Base-by-base conservation (phyloP, 2,797 vertebrate species). In the Pangasius mekongensis region DNA sequence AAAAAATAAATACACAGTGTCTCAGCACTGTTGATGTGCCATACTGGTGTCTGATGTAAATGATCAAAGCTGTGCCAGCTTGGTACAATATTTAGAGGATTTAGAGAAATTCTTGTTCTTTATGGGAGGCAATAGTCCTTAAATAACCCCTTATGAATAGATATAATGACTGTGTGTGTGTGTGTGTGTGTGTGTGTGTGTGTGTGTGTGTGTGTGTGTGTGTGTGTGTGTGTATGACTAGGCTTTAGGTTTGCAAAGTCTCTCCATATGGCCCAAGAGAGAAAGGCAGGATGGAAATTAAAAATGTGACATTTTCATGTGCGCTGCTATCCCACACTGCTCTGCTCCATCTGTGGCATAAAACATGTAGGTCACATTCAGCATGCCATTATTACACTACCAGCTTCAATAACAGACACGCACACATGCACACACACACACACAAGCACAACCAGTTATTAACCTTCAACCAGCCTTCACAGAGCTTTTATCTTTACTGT, bases 361-460 rank as follows among this genome's bases (percentile, higher is more conserved):
- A 88, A 90, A 88, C 91, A 90, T 90, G 88, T 89, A 86, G 87
- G 91, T 90, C 88, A 88, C 66, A 87, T 89, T 84, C 71, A 86
- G 85, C 81, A 89, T 77, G 71, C 36, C 60, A 84, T 87, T 86
- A 87, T 83, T 84, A 89, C 85, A 86, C 67, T 66, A 81, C 27
- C 14, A 6, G 27, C 88, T 86, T 86, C 69, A 89, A 33, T 66
- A 86, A 69, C 30, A 77, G 56, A 64, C 71, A 86, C 71, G 49
- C 71, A 76, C 66, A 14, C 83, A 84, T 20, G 47, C 71, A 74
- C 39, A 49, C n/a, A 77, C 74, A 39, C 33, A 39, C 36, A 58
- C 54, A 36, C 24, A 3, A 54, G 10, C 39, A 69, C 33, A 71
- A 84, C 36, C 83, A 71, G 85, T 88, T 85, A 88, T 85, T 88